Evolutionary conservation across 2,888 invertebrate genomes (phyloP), one percentile per base, ranked within the genome.

Genomic region (Ceriagrion tenellum): DNA sequence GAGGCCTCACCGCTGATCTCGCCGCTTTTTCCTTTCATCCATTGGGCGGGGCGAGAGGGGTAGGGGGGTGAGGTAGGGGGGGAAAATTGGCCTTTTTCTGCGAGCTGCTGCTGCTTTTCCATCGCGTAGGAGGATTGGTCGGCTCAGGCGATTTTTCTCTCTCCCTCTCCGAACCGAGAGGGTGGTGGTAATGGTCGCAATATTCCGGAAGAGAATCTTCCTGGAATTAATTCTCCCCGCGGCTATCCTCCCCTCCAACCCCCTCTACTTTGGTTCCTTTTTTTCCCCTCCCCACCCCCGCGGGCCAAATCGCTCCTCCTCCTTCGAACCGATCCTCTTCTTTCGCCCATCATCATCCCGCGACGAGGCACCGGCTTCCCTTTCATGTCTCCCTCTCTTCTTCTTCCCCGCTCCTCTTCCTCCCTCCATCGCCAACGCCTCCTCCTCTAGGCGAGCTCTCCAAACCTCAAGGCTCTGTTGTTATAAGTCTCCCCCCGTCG

Each of bases 141-240:
- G 81, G 81, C 30, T 30, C 16, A 16, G 81, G 81, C 35, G 81
- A 81, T 81, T 81, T 81, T 81, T 81, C 81, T 81, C 47, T 47
- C 35, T 81, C 35, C 35, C 81, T 81, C 47, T 47, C 35, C 16
- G 16, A 35, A 13, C 81, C 30, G 81, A 81, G 81, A 35, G 81
- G 81, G 81, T 81, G 81, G 35, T 35, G 81, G 74, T 30, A 81
- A 81, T 81, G 74, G 74, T 35, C 6, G 93, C 13, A n/a, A 69
- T 35, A n/a, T 40, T 47, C 69, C 74, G 69, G 69, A 93, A 47
- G 47, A 40, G 63, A 16, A 69, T 93, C 69, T 47, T n/a, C 93
- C 40, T 26, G 40, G 93, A 93, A 93, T 69, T 69, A 69, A 23
- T n/a, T 74, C 55, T 55, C 89, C 16, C 30, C 18, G 40, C 16